Base-by-base conservation (phyloP, 2,888 invertebrate species). In the Timema cristinae region DNA sequence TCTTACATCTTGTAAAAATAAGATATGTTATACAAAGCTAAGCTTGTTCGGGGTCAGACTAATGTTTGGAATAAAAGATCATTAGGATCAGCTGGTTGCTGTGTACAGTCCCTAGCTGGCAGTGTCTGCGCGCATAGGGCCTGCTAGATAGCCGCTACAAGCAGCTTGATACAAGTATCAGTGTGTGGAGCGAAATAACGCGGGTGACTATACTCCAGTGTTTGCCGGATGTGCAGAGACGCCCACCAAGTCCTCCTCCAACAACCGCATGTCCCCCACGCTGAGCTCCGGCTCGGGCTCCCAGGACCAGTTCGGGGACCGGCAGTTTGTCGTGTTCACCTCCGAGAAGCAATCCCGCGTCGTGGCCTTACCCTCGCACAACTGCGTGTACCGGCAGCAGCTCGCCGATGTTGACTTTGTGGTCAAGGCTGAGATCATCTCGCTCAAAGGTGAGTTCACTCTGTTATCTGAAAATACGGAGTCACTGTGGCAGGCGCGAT, bases 301-400 rank as follows among this genome's bases (percentile, higher is more conserved):
- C 47, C 71, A 70, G 49, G 81, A 81, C 78, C 81, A 76, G 78
- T 81, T 85, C 79, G 89, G 89, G 79, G 96, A 97, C 84, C 87
- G 94, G 76, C 97, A 97, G 87, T 96, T 94, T 84, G 93, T 94
- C 76, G 94, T 96, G 70, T 89, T 98, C 78, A 92, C 93, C 75
- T 96, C 96, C 73, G 97, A 98, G 85, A 97, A 96, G 84, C 95
- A 97, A 86, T 95, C 94, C 75, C 88, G 95, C 79, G 94, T 97
- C 76, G 92, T 97, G 76, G 95, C 95, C 77, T 88, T 97, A 81
- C 97, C 97, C 76, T 95, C 96, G 78, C 97, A 97, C 84, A 94
- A 93, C 82, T 96, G 95, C 85, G 91, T 95, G 78, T 96, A 95
- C 85, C 89, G 95, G 79, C 93, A 94, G 83, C 95, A 95, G 84